Base-by-base conservation (phyloP, 2,113 vertebrate genomes). In the rabbit (Oryctolagus cuniculus) region DNA sequence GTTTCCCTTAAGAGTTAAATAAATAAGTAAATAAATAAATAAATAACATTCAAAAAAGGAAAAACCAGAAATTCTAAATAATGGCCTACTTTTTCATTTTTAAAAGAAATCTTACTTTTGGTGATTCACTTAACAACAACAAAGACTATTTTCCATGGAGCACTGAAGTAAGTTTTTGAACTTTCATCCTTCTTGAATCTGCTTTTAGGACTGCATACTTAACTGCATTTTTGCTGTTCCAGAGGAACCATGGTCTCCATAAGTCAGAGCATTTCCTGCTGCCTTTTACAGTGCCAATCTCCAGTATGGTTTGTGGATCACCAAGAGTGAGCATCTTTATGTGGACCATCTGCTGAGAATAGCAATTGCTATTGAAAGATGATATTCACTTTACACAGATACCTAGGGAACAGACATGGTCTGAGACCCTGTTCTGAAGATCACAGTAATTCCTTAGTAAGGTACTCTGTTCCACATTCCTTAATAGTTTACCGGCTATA, bases 61-160 rank as follows among this genome's bases (percentile, higher is more conserved):
- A 29, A 74, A 51, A 86, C 19, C 17, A 61, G 25, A 10, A 66
- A 78, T 94, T 94, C 27, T 80, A 86, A 87, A 80, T 88, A 88
- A 84, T 88, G 36, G 12, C 9, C 10, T 82, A 77, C 1, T 27
- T 84, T 75, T 88, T 87, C n/a, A 64, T 7, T 77, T 73, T 91
- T 88, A 24, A 90, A n/a, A 29, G 10, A 80, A 90, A 87, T 90
- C 3, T 90, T 58, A 78, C 17, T 72, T 69, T 90, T 10, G 10
- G 7, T 94, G 63, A 79, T 88, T 73, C 19, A 67, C 51, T 87
- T 49, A 88, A 27, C 10, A 61, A 75, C 15, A 58, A 58, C 55
- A 58, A 19, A 58, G 19, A 58, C 2, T 36, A 66, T 44, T 44
- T 13, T 77, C 27, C 27, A n/a, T 5, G 31, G 22, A 87, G 49